Base-by-base conservation (phyloP, 2,888 invertebrate species). In the Drosophila lutescens region DNA sequence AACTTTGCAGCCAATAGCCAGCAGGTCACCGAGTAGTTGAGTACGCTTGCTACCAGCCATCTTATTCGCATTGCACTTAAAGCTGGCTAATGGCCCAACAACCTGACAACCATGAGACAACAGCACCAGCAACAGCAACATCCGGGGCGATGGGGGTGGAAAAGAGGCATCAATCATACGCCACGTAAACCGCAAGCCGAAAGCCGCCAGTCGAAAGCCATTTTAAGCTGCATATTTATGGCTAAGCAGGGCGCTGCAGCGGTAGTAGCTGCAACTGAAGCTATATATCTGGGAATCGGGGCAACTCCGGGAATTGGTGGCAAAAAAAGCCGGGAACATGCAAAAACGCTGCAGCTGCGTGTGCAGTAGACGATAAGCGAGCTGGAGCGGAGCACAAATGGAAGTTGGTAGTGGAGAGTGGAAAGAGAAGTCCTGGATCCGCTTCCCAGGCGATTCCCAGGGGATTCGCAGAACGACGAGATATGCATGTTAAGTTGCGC, bases 401-500 rank as follows among this genome's bases (percentile, higher is more conserved):
- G 30, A 56, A 62, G 66, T 47, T 53, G 65, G 40, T 44, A 66
- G 53, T 72, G 44, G 50, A 54, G 15, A 13, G 50, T 34, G 50
- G 56, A 56, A 53, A 23, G 53, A 15, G 36, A 26, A 55, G 58
- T 40, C 40, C 9, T 59, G 59, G 59, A 38, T 67, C 20, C 34
- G 61, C 44, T 81, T 80, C 76, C 78, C 65, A 62, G 71, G 43
- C 20, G 80, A 78, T 70, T 70, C 85, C 76, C 63, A 50, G 49
- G 49, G 67, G 49, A 69, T 44, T 47, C 50, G 50, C 40, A 46
- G 40, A 12, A 56, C 74, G 53, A 82, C 88, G 89, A 87, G 89
- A 87, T 88, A 86, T 88, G 84, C 87, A 88, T 83, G 83, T 88
- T 88, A 88, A 88, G 89, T 88, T 87, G 80, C 69, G 86, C 74